A percentile compares a stretch with the other conserved stretches of the same genome.
Conservation (phyloP, 1,140 invertebrate species). For the Ceratina australensis region DNA sequence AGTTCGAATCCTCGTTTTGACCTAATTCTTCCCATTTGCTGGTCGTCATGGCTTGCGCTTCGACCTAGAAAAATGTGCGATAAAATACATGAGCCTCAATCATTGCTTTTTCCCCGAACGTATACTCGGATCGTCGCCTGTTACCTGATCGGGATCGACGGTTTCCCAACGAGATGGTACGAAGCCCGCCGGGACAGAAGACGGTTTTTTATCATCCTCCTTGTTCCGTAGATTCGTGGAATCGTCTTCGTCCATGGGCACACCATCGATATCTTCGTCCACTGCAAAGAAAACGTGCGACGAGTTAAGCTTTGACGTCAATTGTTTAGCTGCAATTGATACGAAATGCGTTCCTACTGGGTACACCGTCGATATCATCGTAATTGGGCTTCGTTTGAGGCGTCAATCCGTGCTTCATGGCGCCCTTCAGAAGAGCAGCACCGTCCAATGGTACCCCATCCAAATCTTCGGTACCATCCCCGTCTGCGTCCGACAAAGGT, state of each 20-base stretch:
- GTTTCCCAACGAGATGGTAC: slow-evolving; percentile 97
- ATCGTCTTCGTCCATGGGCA: slow-evolving; percentile 84
- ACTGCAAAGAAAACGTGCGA: slow-evolving; percentile 76
- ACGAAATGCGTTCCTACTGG: slow-evolving; percentile 79
- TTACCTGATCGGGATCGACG: slow-evolving; percentile 89
- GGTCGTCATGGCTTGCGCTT: slow-evolving; percentile 93
- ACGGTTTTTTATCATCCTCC: slow-evolving; percentile 72
- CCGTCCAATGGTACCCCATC: slow-evolving; percentile 92
- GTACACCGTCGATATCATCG: slow-evolving; percentile 88
- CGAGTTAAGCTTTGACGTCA: too few relatives aligned
- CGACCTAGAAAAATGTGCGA: slow-evolving; percentile 80
- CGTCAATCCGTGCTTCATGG: slow-evolving; percentile 80
- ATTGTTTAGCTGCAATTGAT: too few relatives aligned
- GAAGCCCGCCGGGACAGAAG: slow-evolving; percentile 83
- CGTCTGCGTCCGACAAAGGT: slow-evolving; percentile 83
- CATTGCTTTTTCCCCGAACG: too few relatives aligned
- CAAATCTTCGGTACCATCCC: slow-evolving; percentile 84
- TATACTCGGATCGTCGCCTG: too few relatives aligned
- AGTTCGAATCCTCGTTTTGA: slow-evolving; percentile 80
- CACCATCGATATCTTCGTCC: slow-evolving; percentile 92
- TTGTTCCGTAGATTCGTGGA: slow-evolving; percentile 66
- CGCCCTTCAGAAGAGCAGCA: slow-evolving; percentile 87
- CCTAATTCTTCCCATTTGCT: slow-evolving; percentile 92
- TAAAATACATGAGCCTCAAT: too few relatives aligned
- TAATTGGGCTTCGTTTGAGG: slow-evolving; percentile 77